These are phyloP conservation scores for Bettongia penicillata DNA, from an alignment of 2,113 vertebrate species.

Conservation along the genomic window DNA sequence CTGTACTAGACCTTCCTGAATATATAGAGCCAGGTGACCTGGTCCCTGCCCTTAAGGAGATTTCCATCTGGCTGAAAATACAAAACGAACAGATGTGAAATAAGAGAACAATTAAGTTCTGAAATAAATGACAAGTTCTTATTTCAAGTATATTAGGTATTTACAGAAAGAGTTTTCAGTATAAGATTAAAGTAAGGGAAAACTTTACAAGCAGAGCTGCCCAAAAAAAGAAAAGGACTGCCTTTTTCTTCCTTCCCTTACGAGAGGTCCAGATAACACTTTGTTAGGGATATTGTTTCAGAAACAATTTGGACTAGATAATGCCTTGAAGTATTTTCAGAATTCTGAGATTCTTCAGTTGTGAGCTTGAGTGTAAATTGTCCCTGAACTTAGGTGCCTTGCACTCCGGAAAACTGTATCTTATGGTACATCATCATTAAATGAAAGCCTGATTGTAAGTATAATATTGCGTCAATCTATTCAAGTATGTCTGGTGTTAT, in stretches of 20 bases:
- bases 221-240: background rate
- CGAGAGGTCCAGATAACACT: background rate
- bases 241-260: background rate
- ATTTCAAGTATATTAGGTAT: background rate
- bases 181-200: background rate
- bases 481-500: background rate
- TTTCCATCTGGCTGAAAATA: background rate
- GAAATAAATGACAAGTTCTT: background rate
- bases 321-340: background rate
- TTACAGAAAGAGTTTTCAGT: background rate
- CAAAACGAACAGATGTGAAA: background rate
- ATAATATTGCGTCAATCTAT: background rate
- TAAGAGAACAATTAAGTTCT: background rate
- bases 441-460: background rate
- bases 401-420: background rate
- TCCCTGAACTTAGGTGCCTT: background rate
- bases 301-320: background rate
- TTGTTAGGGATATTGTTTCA: background rate
- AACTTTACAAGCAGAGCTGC: background rate
- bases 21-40: background rate
- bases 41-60: background rate
- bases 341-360: background rate
- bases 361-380: background rate
- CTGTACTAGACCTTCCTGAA: background rate
- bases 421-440: background rate